phyloP scores from a whole-genome alignment of 2,888 invertebrate species.

The Spodoptera picta region DNA sequence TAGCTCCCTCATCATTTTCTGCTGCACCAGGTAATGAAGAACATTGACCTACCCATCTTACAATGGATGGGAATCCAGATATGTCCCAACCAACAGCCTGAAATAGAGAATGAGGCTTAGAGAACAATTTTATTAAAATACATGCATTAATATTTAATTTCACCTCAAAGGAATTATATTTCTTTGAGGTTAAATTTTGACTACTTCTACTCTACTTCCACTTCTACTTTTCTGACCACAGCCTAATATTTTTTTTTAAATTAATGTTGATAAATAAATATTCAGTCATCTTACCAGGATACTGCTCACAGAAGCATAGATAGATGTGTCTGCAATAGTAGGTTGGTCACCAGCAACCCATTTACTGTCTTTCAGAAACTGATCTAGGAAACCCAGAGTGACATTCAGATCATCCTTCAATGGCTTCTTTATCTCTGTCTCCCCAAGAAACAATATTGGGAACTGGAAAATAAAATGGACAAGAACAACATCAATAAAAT shows the following conservation, averaged over 20 bases:
- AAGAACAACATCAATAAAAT: neutral
- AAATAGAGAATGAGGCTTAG: constrained; percentile 2
- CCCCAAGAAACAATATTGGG: constrained; percentile 89
- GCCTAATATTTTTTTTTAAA: too few relatives aligned
- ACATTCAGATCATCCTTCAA: constrained; percentile 87
- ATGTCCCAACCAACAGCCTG: constrained; percentile 90
- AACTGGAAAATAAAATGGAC: constrained; percentile 78
- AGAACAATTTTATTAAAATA: too few relatives aligned
- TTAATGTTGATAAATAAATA: too few relatives aligned
- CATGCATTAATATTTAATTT: too few relatives aligned
- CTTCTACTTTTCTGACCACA: too few relatives aligned
- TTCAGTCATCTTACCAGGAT: constrained; percentile 81
- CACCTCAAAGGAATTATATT: too few relatives aligned
- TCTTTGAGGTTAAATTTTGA: too few relatives aligned
- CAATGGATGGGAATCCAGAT: constrained; percentile 86
- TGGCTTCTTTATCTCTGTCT: constrained; percentile 86
- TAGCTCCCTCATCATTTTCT: constrained; percentile 90
- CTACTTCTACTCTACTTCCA: too few relatives aligned
- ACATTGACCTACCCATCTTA: constrained; percentile 89
- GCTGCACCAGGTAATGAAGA: constrained; percentile 87
- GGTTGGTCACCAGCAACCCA: constrained; percentile 90
- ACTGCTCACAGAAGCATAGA: constrained; percentile 87
- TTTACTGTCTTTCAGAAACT: constrained; percentile 87
- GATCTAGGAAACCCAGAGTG: constrained; percentile 89
- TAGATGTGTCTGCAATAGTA: constrained; percentile 90